Conservation (phyloP, 2,888 invertebrate genomes). For the Koerneria pararmatus region DNA sequence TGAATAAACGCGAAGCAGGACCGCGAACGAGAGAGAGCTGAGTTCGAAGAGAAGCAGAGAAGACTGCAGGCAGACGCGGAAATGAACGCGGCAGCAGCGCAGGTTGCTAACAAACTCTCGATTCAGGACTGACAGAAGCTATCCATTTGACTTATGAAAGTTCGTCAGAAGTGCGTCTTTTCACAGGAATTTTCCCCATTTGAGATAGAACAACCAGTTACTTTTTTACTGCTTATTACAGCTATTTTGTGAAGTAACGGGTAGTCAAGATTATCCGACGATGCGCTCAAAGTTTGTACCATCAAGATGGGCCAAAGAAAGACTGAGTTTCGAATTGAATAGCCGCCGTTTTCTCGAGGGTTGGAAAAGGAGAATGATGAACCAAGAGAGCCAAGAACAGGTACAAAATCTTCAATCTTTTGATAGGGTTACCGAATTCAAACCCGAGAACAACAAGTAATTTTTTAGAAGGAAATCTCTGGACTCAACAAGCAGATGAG, state of each 20-base stretch:
- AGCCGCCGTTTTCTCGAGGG: no score
- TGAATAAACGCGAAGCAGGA: conserved; percentile 34
- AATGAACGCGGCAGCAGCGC: conserved; percentile 14
- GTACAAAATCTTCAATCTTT: conserved; percentile 9
- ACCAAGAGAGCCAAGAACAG: conserved; percentile 12
- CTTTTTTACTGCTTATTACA: no score
- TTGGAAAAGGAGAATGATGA: not conserved
- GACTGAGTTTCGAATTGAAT: no score
- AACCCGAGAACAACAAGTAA: conserved; percentile 84
- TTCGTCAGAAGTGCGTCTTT: no score
- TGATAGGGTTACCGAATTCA: conserved; percentile 24
- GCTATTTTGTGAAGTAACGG: no score
- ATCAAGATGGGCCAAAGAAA: no score
- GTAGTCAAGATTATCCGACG: no score
- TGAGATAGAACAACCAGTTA: no score
- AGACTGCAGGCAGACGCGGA: conserved; percentile 38
- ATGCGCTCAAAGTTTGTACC: no score
- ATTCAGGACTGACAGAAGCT: no score
- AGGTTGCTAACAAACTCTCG: not conserved
- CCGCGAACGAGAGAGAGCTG: conserved; percentile 35
- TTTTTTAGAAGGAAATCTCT: conserved; percentile 98
- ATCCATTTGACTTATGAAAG: no score
- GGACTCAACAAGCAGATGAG: conserved; percentile 91
- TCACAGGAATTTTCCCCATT: no score
- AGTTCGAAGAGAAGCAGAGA: conserved; percentile 35